These are phyloP conservation scores for Eubucco bourcierii DNA, from an alignment of 2,113 vertebrate genomes.

Conservation along the genomic window DNA sequence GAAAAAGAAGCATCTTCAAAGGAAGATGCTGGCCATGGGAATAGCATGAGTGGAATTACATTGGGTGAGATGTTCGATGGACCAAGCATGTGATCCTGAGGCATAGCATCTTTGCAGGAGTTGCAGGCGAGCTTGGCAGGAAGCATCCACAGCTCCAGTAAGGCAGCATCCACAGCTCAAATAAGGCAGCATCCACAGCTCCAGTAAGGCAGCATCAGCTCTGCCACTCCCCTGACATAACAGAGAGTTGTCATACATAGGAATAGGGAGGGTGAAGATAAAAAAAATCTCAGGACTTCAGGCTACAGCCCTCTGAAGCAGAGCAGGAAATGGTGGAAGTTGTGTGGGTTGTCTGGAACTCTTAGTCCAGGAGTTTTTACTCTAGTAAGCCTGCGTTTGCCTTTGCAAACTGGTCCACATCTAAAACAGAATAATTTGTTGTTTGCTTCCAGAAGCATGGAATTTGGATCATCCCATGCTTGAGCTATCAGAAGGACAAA, in stretches of 20 bases:
- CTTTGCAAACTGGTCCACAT: background rate
- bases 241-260: background rate
- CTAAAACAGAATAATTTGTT: background rate
- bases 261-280: background rate
- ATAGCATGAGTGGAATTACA: rapidly evolving
- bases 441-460: background rate
- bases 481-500: background rate
- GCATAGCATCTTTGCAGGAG: background rate
- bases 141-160: background rate
- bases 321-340: background rate
- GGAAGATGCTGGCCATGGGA: background rate
- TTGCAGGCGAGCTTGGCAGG: rapidly evolving
- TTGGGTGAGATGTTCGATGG: rapidly evolving
- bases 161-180: background rate
- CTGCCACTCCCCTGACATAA: background rate
- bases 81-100: background rate
- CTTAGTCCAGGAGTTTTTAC: background rate
- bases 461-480: background rate
- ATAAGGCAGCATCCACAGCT: background rate
- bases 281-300: background rate
- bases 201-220: background rate
- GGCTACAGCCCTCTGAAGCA: background rate
- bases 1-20: background rate
- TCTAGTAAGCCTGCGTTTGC: rapidly evolving
- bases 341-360: background rate